phyloP scores from a whole-genome alignment of 2,113 vertebrate genomes.

The Trichomycterus rosablanca region DNA sequence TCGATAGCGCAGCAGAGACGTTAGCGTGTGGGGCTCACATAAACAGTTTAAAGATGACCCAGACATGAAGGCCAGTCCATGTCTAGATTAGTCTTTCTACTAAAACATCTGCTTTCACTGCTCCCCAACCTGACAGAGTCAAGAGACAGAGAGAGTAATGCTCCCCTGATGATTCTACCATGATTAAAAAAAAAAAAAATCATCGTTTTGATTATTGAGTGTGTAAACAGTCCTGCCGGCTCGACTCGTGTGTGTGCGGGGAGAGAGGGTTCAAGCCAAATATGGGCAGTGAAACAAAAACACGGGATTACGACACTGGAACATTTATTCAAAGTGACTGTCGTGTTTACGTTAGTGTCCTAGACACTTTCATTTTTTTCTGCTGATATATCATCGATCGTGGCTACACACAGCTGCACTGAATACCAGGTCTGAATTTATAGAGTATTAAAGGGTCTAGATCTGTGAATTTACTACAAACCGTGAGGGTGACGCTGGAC shows the following conservation, averaged over 20 bases:
- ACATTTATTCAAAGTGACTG: conserved; percentile 58
- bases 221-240: conserved; percentile 56
- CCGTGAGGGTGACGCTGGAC: conserved; percentile 6
- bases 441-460: conserved; percentile 16
- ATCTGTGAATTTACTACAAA: background rate
- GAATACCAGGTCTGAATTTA: conserved; percentile 27
- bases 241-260: conserved; percentile 52
- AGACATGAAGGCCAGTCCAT: conserved; percentile 57
- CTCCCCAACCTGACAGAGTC: conserved; percentile 63
- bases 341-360: conserved; percentile 58
- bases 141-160: conserved; percentile 51
- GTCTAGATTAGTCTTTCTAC: conserved; percentile 67
- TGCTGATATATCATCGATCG: conserved; percentile 26
- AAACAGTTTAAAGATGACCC: conserved; percentile 74
- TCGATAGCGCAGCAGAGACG: conserved; percentile 66
- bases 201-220: conserved; percentile 60
- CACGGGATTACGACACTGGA: conserved; percentile 56
- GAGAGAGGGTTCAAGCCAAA: conserved; percentile 60
- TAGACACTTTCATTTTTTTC: conserved; percentile 50
- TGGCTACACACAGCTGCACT: conserved; percentile 50
- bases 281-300: conserved; percentile 63
- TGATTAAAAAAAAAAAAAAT: conserved; percentile 54
- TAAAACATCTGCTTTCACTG: conserved; percentile 71
- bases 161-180: conserved; percentile 52
- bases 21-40: conserved; percentile 68